Evolutionary conservation across 1,140 invertebrate genomes (phyloP).

Genomic region (Bombus consobrinus): DNA sequence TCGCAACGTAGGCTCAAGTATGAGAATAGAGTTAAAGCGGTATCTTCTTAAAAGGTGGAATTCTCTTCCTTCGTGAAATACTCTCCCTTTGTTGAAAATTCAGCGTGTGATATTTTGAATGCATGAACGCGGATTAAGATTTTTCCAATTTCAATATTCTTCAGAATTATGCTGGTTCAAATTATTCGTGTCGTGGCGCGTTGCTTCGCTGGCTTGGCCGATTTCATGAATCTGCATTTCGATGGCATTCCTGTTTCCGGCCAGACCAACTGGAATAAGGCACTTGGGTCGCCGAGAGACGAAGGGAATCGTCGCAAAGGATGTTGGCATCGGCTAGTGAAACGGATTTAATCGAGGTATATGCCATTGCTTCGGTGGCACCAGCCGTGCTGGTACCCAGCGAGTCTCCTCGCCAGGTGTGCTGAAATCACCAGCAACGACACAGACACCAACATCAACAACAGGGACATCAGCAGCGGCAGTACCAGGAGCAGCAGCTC

Average conservation of each 20-base stretch:
- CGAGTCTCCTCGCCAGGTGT: constrained; percentile 71
- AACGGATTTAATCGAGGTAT: constrained; percentile 74
- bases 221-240: constrained; percentile 59
- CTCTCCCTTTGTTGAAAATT: not conserved
- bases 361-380: constrained; percentile 68
- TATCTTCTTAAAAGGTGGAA: not conserved
- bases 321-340: constrained; percentile 49
- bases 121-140: not conserved
- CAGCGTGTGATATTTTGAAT: not conserved
- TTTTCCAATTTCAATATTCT: not conserved
- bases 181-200: not conserved
- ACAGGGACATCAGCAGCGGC: constrained; percentile 66
- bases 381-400: constrained; percentile 51
- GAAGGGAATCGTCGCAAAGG: constrained; percentile 40
- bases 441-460: constrained; percentile 59
- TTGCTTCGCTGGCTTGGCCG: not conserved
- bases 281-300: not conserved
- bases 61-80: not conserved
- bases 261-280: constrained; percentile 3
- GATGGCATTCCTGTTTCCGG: constrained; percentile 30
- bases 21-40: too few relatives aligned
- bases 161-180: not conserved
- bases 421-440: constrained; percentile 71
- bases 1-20: too few relatives aligned
- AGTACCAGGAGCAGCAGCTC: constrained; percentile 70